Percentiles rank a stretch among this genome's conserved stretches.
Evolutionary conservation across 2,113 vertebrate genomes (phyloP).

Genomic region (Carollia perspicillata): DNA sequence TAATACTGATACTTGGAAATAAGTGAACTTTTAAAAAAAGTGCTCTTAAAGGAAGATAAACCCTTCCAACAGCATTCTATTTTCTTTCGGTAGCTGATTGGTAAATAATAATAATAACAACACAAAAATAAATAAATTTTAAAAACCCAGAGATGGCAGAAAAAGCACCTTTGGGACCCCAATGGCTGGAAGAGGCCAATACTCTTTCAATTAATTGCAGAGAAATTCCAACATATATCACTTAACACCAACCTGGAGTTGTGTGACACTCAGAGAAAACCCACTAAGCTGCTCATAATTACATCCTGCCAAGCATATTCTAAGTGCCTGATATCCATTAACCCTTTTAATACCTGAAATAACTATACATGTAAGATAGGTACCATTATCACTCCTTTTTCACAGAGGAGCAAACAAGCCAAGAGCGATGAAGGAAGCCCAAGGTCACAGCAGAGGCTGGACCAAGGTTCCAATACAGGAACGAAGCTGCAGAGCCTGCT

Average conservation of each 20-base stretch:
- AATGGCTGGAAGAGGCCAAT: background rate
- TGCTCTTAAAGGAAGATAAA: background rate
- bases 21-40: background rate
- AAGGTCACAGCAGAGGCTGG: background rate
- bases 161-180: background rate
- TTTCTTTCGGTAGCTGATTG: background rate
- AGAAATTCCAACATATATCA: background rate
- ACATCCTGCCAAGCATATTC: background rate
- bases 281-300: background rate
- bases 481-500: background rate
- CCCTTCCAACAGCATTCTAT: background rate
- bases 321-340: background rate
- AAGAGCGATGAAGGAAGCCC: background rate
- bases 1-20: background rate
- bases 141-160: background rate
- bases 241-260: background rate
- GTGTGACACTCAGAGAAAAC: background rate
- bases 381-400: background rate
- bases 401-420: background rate
- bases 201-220: background rate
- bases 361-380: background rate
- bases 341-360: background rate
- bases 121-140: background rate
- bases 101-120: background rate
- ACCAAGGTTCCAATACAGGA: background rate